Evolutionary conservation across 2,113 vertebrate species (phyloP).

Genomic region (Herpetotheres cachinnans): DNA sequence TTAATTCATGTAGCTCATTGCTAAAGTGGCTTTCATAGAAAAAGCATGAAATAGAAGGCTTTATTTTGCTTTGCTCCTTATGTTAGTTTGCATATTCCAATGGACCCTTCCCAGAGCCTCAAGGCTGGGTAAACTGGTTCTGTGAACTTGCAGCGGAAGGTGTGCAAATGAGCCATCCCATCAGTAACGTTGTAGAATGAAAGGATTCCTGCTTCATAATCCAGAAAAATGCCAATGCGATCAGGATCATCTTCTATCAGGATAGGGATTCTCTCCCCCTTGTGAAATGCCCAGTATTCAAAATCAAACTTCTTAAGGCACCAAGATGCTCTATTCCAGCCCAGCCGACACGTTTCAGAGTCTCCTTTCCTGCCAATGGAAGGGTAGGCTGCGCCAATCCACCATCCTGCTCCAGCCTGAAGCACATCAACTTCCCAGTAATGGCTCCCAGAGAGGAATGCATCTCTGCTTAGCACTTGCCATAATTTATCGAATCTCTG

Average conservation of each 20-base stretch:
- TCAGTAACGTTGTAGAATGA: conserved; percentile 69
- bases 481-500: conserved; percentile 68
- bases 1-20: background rate
- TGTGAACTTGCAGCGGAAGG: conserved; percentile 70
- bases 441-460: conserved; percentile 73
- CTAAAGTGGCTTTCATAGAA: background rate
- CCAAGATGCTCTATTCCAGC: conserved; percentile 76
- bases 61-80: background rate
- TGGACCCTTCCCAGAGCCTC: conserved; percentile 75
- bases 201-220: conserved; percentile 76
- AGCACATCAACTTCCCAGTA: conserved; percentile 79
- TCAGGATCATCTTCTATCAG: conserved; percentile 58
- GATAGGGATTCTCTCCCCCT: conserved; percentile 69
- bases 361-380: conserved; percentile 68
- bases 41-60: background rate
- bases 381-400: conserved; percentile 70
- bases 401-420: conserved; percentile 71
- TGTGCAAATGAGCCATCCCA: conserved; percentile 73
- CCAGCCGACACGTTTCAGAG: conserved; percentile 59
- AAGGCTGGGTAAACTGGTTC: conserved; percentile 73
- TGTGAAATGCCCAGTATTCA: conserved; percentile 80
- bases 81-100: conserved; percentile 59
- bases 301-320: conserved; percentile 75
- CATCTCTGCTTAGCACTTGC: conserved; percentile 74
- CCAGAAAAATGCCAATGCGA: conserved; percentile 68